phyloP scores from a whole-genome alignment of 1,140 invertebrate species.

The Daktulosphaira vitifoliae region DNA sequence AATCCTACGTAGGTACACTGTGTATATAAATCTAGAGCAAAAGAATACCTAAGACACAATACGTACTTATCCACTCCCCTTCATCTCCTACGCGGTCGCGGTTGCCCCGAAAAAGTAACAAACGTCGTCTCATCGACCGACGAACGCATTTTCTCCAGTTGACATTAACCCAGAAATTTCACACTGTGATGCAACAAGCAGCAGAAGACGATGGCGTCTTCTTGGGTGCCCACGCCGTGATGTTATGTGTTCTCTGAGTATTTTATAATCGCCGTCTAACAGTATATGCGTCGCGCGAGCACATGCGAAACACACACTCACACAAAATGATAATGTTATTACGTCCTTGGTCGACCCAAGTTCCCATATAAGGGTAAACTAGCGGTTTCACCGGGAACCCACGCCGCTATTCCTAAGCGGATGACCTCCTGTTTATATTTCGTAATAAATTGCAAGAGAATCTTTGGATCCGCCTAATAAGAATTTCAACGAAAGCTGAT shows the following conservation, averaged over 20 bases:
- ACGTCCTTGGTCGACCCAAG: conserved; percentile 21
- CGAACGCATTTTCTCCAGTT: conserved; percentile 6
- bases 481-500: neutral
- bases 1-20: conserved; percentile 1
- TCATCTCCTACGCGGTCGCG: neutral
- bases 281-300: neutral
- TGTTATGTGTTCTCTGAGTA: neutral
- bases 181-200: neutral
- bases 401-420: conserved; percentile 3
- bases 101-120: neutral
- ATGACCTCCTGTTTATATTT: conserved; percentile 12
- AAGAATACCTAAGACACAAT: neutral
- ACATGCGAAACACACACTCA: conserved; percentile 3
- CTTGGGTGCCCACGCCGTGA: conserved; percentile 1
- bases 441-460: conserved; percentile 27
- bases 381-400: conserved; percentile 29
- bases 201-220: conserved; percentile 3
- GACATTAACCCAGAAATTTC: conserved; percentile 31
- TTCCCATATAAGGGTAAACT: conserved; percentile 27
- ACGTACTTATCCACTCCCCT: neutral
- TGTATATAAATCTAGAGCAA: conserved; percentile 4
- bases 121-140: neutral
- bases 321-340: neutral
- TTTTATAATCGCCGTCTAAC: too few species aligned
- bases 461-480: neutral